Percentiles rank a stretch among this genome's conserved stretches.
Conservation (phyloP, 2,113 vertebrate species). For the Maccullochella peelii region DNA sequence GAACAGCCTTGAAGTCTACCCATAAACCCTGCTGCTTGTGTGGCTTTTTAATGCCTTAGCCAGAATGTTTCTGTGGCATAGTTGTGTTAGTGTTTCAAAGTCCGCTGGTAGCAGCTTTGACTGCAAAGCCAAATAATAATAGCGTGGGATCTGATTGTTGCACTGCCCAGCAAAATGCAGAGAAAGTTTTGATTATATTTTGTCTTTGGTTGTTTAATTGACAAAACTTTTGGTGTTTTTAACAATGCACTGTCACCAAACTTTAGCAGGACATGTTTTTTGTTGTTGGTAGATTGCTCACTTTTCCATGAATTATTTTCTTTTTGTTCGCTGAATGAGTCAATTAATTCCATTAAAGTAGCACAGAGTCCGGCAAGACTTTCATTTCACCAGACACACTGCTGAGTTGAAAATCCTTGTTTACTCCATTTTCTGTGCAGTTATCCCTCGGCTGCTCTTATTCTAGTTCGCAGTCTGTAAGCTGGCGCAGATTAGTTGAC, state of each 20-base stretch:
- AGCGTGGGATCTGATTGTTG: constrained; percentile 10
- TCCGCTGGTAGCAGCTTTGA: constrained; percentile 5
- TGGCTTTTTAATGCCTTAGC: neutral
- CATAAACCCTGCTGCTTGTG: neutral
- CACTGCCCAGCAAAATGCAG: neutral
- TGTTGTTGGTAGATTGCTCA: constrained; percentile 42
- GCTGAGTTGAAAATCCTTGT: constrained; percentile 70
- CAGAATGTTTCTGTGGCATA: neutral
- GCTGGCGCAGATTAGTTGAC: constrained; percentile 78
- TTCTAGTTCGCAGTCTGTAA: constrained; percentile 69
- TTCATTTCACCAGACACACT: constrained; percentile 61
- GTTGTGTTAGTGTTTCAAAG: constrained; percentile 24
- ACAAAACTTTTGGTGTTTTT: constrained; percentile 27
- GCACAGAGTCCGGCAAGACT: constrained; percentile 55
- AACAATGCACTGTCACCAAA: constrained; percentile 35
- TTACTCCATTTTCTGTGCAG: constrained; percentile 67
- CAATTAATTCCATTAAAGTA: constrained; percentile 68
- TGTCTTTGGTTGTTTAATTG: constrained; percentile 35
- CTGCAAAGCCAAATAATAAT: constrained; percentile 18
- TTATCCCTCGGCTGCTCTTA: constrained; percentile 75
- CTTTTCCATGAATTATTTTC: constrained; percentile 52
- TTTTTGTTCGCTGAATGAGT: constrained; percentile 53
- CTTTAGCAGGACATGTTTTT: constrained; percentile 42
- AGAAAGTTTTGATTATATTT: constrained; percentile 5
- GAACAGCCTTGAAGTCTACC: constrained; percentile 5